Evolutionary conservation across 2,797 vertebrate genomes (phyloP).

Genomic region (Pseudotriccus pelzelni): DNA sequence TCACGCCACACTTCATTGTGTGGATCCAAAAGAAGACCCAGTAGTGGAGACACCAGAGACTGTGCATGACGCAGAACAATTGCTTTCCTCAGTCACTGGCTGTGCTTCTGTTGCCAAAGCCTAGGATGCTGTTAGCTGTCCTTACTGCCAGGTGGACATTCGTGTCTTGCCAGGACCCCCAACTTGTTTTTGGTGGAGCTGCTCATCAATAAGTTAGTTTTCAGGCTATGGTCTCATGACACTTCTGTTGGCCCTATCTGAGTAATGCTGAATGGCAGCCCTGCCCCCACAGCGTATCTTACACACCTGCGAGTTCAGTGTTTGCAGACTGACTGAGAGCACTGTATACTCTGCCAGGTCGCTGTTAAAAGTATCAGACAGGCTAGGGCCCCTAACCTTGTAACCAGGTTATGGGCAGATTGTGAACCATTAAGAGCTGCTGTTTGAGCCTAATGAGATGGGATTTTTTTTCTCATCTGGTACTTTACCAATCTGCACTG

Average conservation of each 20-base stretch:
- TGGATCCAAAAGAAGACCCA: background rate
- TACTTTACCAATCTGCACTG: background rate
- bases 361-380: background rate
- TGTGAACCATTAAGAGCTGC: background rate
- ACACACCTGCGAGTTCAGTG: background rate
- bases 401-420: background rate
- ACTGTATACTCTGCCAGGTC: background rate
- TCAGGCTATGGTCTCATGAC: background rate
- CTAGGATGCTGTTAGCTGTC: background rate
- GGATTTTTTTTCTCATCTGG: background rate
- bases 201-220: background rate
- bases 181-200: background rate
- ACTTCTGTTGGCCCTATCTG: background rate
- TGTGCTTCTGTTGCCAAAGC: background rate
- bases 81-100: background rate
- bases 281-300: background rate
- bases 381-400: background rate
- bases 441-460: background rate
- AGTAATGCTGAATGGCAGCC: background rate
- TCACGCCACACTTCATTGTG: background rate
- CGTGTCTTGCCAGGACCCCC: background rate
- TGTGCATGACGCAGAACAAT: background rate
- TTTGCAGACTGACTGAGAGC: background rate
- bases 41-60: background rate
- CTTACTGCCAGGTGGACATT: background rate